phyloP scores from a whole-genome alignment of 2,888 invertebrate genomes.

The Platerodrilus igneus region DNA sequence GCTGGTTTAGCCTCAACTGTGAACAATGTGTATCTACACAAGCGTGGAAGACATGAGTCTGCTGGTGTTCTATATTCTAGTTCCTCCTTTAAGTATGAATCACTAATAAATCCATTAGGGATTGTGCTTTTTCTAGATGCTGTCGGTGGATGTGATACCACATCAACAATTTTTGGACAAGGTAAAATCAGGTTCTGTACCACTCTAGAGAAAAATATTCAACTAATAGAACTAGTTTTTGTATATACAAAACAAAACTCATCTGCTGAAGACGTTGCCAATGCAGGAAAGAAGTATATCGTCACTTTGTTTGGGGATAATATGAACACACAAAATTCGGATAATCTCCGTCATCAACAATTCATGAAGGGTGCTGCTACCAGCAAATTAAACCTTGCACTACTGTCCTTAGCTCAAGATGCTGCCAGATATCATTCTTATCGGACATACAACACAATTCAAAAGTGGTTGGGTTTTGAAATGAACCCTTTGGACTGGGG shows the following conservation, averaged over 20 bases:
- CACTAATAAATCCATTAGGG: background rate
- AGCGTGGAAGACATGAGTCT: too few species aligned
- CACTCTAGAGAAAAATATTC: too few species aligned
- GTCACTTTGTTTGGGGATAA: too few species aligned
- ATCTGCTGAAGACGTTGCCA: too few species aligned
- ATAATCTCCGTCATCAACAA: too few species aligned
- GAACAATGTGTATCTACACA: background rate
- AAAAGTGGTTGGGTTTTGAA: slow-evolving; percentile 5
- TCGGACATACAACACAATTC: background rate
- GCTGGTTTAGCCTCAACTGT: background rate
- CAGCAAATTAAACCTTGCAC: slow-evolving; percentile 5
- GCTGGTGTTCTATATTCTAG: too few species aligned
- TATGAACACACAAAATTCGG: too few species aligned
- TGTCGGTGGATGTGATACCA: background rate
- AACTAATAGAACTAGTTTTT: background rate
- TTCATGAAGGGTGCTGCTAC: background rate
- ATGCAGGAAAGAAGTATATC: too few species aligned
- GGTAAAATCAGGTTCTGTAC: slow-evolving; percentile 1
- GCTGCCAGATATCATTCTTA: slow-evolving; percentile 3
- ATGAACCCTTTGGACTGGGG: slow-evolving; percentile 2
- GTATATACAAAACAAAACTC: too few species aligned
- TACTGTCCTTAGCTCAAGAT: slow-evolving; percentile 1
- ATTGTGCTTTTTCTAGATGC: slow-evolving; percentile 6
- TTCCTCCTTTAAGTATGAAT: background rate
- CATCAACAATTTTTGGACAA: slow-evolving; percentile 1